Percentiles rank a stretch among this genome's conserved stretches.
phyloP scores from a whole-genome alignment of 2,113 vertebrate species.

The Todiramphus chloris region DNA sequence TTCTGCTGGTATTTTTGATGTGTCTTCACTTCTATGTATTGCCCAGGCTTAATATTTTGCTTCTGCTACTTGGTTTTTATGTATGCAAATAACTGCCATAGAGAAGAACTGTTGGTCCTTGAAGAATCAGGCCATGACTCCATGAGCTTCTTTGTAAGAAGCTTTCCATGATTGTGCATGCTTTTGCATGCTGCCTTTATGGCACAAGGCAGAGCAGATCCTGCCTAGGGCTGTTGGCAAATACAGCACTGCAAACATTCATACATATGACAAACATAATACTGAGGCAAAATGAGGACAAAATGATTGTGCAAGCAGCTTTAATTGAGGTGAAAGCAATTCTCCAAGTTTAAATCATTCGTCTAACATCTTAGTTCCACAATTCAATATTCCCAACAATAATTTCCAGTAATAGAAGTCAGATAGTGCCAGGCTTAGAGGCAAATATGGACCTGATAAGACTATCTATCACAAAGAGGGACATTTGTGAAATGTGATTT shows the following conservation, averaged over 20 bases:
- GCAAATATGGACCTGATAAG: not conserved
- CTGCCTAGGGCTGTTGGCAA: not conserved
- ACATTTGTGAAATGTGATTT: not conserved
- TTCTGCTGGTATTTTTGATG: not conserved
- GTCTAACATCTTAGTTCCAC: not conserved
- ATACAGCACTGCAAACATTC: not conserved
- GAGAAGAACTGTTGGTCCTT: not conserved
- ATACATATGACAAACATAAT: not conserved
- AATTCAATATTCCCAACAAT: not conserved
- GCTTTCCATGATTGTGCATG: not conserved
- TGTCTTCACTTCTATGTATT: not conserved
- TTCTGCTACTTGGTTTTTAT: not conserved
- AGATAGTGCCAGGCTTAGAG: not conserved
- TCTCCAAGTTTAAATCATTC: not conserved
- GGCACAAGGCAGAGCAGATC: not conserved
- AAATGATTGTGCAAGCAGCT: not conserved
- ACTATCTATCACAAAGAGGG: not conserved
- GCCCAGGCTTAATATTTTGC: not conserved
- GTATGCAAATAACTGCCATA: not conserved
- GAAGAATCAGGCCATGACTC: not conserved
- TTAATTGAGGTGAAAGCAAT: not conserved
- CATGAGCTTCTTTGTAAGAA: not conserved
- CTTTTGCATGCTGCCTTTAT: not conserved
- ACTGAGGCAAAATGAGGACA: slow-evolving; percentile 3
- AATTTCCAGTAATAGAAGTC: not conserved